Base-by-base conservation (phyloP, 2,888 invertebrate genomes). In the Nasonia oneida region DNA sequence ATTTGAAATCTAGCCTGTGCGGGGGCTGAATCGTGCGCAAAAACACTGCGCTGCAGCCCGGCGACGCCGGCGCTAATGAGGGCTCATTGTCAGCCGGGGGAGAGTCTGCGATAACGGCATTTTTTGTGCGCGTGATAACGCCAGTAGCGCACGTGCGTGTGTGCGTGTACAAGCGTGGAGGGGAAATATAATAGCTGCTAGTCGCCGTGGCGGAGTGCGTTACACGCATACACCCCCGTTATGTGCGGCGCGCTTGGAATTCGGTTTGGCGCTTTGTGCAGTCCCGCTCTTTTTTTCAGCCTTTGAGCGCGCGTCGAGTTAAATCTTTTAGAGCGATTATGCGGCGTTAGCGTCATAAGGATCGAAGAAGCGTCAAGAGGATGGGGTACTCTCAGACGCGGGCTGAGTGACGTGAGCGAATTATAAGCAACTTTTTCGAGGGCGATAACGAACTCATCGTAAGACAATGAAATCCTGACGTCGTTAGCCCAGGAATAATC, bases 31-130 rank as follows among this genome's bases (percentile, higher is more conserved):
- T 23, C 23, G 23, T 23, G 23, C 23, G 23, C 23, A 23, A 23
- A 23, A 23, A 23, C 23, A 23, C 23, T 23, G 23, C 23, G 23
- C 23, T 23, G 23, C 23, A 23, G 23, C 23, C 23, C 23, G 23
- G 23, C 23, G 23, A 23, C 23, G 23, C 23, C 23, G 23, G 37
- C 71, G 73, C 85, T 85, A 81, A 85, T 81, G 77, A 85, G 77
- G 77, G 33, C 81, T 81, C 81, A 73, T 81, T 85, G 81, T 76
- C 74, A 74, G 50, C 57, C 18, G 53, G 15, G 57, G 1, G 57
- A 42, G 74, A 10, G 39, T 37, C 12, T 18, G 64, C 53, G 70
- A 83, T 84, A 75, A 75, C 67, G 61, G 12, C 47, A 78, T 83
- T 83, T 78, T 83, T 83, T 83, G 84, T 79, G 39, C 64, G 29